A percentile compares a stretch with the other conserved stretches of the same genome.
These are phyloP conservation scores for Timandra comae DNA, from an alignment of 2,888 invertebrate genomes.

Conservation along the genomic window DNA sequence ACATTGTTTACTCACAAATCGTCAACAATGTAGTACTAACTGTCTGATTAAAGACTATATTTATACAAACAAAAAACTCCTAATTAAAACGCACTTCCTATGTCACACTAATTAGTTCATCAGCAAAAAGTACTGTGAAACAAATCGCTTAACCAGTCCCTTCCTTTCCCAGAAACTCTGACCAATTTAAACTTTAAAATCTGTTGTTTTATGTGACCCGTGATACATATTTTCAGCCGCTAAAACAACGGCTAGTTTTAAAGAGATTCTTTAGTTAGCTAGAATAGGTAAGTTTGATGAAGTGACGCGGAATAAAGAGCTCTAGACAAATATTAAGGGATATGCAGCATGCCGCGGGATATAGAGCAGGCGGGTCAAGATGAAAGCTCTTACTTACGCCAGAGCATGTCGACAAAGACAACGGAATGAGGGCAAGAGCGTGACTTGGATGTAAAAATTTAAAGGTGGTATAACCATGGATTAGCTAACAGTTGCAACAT, in stretches of 20 bases:
- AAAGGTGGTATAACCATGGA: constrained; percentile 4
- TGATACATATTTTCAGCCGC: too few species aligned
- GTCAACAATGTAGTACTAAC: too few species aligned
- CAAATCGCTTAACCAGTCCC: constrained; percentile 1
- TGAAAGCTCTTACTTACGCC: constrained; percentile 60
- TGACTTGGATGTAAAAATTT: constrained; percentile 23
- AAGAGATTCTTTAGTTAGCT: too few species aligned
- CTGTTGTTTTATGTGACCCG: too few species aligned
- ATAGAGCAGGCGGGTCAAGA: constrained; percentile 58
- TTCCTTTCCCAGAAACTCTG: neutral
- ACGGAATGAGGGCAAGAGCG: constrained; percentile 51
- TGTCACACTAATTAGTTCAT: constrained; percentile 5
- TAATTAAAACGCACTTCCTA: constrained; percentile 11
- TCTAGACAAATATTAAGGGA: constrained; percentile 30
- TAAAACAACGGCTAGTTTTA: too few species aligned
- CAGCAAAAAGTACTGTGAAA: constrained; percentile 7
- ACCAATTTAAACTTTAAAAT: too few species aligned
- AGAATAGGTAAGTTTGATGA: too few species aligned
- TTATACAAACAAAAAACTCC: too few species aligned
- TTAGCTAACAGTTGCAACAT: constrained; percentile 1
- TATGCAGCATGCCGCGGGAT: constrained; percentile 45
- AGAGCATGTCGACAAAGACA: constrained; percentile 34
- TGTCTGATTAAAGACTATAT: too few species aligned
- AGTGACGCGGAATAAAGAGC: constrained; percentile 1
- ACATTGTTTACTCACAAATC: too few species aligned